A percentile compares a stretch with the other conserved stretches of the same genome.
Conservation (phyloP, 2,113 vertebrate species). For the Lamprotornis superbus region DNA sequence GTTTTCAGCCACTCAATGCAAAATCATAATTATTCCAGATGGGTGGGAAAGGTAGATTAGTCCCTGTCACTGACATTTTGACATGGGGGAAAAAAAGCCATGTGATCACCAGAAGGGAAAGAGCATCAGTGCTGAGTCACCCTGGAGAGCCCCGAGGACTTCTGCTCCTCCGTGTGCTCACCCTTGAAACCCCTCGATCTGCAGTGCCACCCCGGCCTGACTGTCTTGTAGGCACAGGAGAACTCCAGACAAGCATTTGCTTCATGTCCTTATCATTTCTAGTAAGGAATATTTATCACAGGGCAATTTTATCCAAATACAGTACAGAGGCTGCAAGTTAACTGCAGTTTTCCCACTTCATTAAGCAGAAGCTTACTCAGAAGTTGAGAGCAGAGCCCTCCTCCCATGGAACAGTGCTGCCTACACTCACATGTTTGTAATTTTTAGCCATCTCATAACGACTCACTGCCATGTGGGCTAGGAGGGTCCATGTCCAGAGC, state of each 20-base stretch:
- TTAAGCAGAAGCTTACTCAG: not conserved
- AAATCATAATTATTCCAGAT: not conserved
- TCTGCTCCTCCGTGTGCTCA: not conserved
- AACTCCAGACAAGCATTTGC: not conserved
- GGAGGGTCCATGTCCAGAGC: not conserved
- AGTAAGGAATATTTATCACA: not conserved
- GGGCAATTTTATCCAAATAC: not conserved
- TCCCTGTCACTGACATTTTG: not conserved
- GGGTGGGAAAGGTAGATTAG: not conserved
- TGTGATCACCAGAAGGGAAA: not conserved
- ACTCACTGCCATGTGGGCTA: not conserved
- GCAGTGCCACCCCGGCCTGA: not conserved
- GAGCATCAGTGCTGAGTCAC: not conserved
- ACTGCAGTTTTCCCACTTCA: not conserved
- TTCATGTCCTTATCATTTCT: not conserved
- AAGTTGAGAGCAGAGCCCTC: not conserved
- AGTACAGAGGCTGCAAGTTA: not conserved
- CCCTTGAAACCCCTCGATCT: not conserved
- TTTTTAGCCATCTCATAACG: not conserved
- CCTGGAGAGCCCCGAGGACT: not conserved
- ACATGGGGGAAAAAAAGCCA: not conserved
- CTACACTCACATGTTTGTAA: not conserved
- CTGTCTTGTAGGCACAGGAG: accelerated
- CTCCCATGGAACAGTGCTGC: not conserved
- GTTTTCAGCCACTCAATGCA: not conserved